These are phyloP conservation scores for Tetragonisca angustula DNA, from an alignment of 2,888 invertebrate genomes.

Conservation along the genomic window DNA sequence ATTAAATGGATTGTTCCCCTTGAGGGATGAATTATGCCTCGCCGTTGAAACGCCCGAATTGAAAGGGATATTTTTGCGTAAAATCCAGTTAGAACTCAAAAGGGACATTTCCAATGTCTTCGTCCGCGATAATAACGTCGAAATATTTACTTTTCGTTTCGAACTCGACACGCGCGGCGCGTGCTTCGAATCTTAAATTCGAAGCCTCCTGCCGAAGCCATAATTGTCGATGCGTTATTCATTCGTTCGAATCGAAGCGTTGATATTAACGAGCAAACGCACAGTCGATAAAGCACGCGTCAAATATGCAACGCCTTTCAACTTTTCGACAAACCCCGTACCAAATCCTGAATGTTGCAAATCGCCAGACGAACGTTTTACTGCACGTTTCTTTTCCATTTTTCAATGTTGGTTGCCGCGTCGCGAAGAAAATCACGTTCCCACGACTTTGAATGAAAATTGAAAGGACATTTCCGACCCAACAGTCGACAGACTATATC, in stretches of 20 bases:
- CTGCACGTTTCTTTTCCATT: not conserved
- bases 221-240: not conserved
- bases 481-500: too few species aligned
- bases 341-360: not conserved
- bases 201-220: too few species aligned
- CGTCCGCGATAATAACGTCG: too few species aligned
- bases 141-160: too few species aligned
- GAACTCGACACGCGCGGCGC: too few species aligned
- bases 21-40: not conserved
- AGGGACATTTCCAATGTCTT: not conserved
- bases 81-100: not conserved
- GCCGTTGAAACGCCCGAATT: not conserved
- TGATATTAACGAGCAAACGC: not conserved
- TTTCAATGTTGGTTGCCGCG: too few species aligned
- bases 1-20: conserved; percentile 10
- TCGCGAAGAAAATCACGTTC: too few species aligned
- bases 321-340: not conserved
- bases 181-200: not conserved
- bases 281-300: not conserved
- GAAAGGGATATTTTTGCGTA: not conserved
- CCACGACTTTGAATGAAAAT: too few species aligned
- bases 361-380: not conserved
- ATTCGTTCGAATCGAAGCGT: not conserved
- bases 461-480: too few species aligned
- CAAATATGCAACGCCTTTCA: not conserved